These are phyloP conservation scores for Fratercula arctica DNA, from an alignment of 2,797 vertebrate genomes.

Conservation along the genomic window DNA sequence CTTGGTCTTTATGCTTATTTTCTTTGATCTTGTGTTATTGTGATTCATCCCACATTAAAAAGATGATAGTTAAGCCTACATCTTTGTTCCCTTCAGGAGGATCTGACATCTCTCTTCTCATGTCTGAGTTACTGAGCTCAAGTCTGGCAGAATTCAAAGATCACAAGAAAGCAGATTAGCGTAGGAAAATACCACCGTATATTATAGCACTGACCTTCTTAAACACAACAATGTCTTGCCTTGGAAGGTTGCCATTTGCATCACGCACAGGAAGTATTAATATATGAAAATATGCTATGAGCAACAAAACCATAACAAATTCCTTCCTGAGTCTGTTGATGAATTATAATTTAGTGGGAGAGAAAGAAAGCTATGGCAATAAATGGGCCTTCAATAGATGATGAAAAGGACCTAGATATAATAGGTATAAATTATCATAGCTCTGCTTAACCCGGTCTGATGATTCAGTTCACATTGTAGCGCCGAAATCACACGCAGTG, in stretches of 20 bases:
- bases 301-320: constrained; percentile 4
- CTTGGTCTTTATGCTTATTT: neutral
- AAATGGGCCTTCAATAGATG: neutral
- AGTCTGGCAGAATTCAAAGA: constrained; percentile 11
- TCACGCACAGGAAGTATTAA: constrained; percentile 21
- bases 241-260: constrained; percentile 47
- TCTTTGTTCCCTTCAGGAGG: neutral
- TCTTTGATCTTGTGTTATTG: neutral
- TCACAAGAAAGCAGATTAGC: neutral
- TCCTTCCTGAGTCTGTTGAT: constrained; percentile 41
- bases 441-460: neutral
- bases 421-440: neutral
- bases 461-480: neutral
- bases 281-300: constrained; percentile 14
- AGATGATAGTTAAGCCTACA: neutral
- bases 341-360: neutral
- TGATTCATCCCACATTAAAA: neutral
- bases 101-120: neutral
- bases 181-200: constrained; percentile 8
- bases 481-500: neutral
- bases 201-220: constrained; percentile 31
- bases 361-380: neutral
- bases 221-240: constrained; percentile 5
- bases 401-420: neutral
- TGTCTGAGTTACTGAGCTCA: neutral